Percentiles rank a stretch among this genome's conserved stretches.
These are phyloP conservation scores for Drosophila busckii DNA, from an alignment of 1,140 invertebrate genomes.

Conservation along the genomic window DNA sequence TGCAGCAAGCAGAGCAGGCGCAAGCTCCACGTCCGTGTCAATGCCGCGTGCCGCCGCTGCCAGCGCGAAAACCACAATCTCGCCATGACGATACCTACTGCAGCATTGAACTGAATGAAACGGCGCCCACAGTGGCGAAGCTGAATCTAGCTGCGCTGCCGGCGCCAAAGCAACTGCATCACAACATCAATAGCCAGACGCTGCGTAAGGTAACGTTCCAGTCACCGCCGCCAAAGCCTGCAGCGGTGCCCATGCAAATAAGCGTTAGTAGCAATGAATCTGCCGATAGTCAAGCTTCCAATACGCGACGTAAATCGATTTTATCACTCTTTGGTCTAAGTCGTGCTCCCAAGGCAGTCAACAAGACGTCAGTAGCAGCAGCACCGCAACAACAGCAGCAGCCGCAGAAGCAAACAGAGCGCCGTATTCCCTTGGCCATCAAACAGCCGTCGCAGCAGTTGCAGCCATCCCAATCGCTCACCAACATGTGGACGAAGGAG, in stretches of 20 bases:
- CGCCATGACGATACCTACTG: constrained; percentile 70
- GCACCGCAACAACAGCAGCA: neutral
- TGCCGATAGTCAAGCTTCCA: constrained; percentile 44
- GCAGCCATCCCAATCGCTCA: constrained; percentile 22
- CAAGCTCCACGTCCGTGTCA: neutral
- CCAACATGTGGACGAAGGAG: constrained; percentile 79
- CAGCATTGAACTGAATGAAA: constrained; percentile 71
- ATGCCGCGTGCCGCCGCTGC: constrained; percentile 38
- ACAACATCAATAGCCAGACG: neutral
- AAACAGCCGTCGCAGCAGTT: constrained; percentile 20
- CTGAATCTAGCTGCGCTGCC: constrained; percentile 62
- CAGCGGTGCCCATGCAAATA: constrained; percentile 45
- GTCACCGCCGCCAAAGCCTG: constrained; percentile 41
- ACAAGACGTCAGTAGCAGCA: constrained; percentile 15
- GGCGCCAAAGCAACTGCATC: constrained; percentile 48
- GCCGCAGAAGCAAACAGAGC: neutral
- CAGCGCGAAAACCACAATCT: constrained; percentile 36
- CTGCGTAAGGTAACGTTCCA: constrained; percentile 69
- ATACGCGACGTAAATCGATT: constrained; percentile 62
- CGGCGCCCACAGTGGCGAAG: constrained; percentile 71
- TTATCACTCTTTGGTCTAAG: constrained; percentile 62
- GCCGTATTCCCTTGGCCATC: constrained; percentile 34
- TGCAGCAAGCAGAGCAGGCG: constrained; percentile 17
- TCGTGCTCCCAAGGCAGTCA: constrained; percentile 33
- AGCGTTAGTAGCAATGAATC: constrained; percentile 70